Evolutionary conservation across 2,888 invertebrate genomes (phyloP).

Genomic region (Drosophila macrothrix): DNA sequence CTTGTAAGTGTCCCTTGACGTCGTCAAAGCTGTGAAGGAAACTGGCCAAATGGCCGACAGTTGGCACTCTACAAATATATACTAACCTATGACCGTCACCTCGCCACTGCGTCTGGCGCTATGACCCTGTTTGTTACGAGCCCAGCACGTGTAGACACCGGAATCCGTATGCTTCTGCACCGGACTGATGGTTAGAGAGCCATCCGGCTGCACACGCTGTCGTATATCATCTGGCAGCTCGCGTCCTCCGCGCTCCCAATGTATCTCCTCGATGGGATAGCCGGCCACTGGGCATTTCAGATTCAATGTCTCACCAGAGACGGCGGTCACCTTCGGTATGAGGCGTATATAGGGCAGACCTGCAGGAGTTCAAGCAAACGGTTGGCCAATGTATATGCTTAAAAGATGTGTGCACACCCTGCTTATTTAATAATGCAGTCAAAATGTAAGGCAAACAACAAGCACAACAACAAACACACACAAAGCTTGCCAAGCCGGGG

Average conservation of each 20-base stretch:
- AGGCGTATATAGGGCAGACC: slow-evolving; percentile 92
- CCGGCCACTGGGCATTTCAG: slow-evolving; percentile 93
- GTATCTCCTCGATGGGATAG: slow-evolving; percentile 92
- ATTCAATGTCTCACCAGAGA: slow-evolving; percentile 90
- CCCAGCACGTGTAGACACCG: slow-evolving; percentile 92
- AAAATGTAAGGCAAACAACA: slow-evolving; percentile 50
- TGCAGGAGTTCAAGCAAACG: slow-evolving; percentile 73
- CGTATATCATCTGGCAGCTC: slow-evolving; percentile 92
- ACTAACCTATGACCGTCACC: slow-evolving; percentile 91
- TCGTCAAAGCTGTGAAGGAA: slow-evolving; percentile 55
- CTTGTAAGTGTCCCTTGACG: slow-evolving; percentile 28
- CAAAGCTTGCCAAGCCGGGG: slow-evolving; percentile 12
- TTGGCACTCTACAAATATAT: slow-evolving; percentile 40
- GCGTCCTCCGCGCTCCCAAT: slow-evolving; percentile 91
- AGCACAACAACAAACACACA: slow-evolving; percentile 26
- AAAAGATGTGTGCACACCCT: slow-evolving; percentile 70
- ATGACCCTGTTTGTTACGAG: slow-evolving; percentile 91
- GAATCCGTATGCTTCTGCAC: slow-evolving; percentile 91
- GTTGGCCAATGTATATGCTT: slow-evolving; percentile 59
- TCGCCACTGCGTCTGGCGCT: slow-evolving; percentile 90
- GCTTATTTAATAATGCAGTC: slow-evolving; percentile 74
- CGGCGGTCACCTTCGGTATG: slow-evolving; percentile 92
- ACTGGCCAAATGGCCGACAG: slow-evolving; percentile 50
- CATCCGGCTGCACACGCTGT: slow-evolving; percentile 90
- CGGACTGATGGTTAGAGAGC: slow-evolving; percentile 90